Evolutionary conservation across 2,797 vertebrate species (phyloP).

Genomic region (Clarias fuscus): DNA sequence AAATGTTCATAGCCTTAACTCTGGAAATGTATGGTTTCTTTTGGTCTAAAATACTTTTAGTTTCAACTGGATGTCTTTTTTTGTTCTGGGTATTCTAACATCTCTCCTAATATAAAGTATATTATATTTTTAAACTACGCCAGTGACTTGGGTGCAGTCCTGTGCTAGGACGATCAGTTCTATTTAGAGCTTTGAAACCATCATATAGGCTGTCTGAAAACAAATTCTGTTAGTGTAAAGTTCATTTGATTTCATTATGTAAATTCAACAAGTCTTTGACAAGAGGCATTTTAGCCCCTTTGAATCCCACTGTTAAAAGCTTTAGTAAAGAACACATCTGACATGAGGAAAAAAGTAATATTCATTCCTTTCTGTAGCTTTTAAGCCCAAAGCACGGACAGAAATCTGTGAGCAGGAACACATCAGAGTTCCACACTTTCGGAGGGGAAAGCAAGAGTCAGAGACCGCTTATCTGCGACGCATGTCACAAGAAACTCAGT

Average conservation of each 20-base stretch:
- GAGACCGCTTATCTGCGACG: conserved; percentile 74
- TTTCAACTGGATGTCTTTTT: too few relatives aligned
- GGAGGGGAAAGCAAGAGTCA: conserved; percentile 71
- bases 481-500: conserved; percentile 82
- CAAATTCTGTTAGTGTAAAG: neutral
- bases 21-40: too few relatives aligned
- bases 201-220: neutral
- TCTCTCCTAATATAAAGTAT: neutral
- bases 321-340: too few relatives aligned
- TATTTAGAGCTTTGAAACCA: neutral
- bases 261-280: too few relatives aligned
- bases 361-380: neutral
- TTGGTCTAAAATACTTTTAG: too few relatives aligned
- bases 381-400: conserved; percentile 43
- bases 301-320: too few relatives aligned
- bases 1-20: too few relatives aligned
- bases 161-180: neutral
- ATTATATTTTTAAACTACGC: neutral
- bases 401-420: conserved; percentile 50
- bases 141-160: neutral
- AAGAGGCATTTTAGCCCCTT: too few relatives aligned
- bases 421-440: conserved; percentile 80
- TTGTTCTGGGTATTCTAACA: neutral
- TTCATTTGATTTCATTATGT: too few relatives aligned
- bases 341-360: too few relatives aligned